Evolutionary conservation across 2,797 vertebrate genomes (phyloP).

Genomic region (Rhinella marina): DNA sequence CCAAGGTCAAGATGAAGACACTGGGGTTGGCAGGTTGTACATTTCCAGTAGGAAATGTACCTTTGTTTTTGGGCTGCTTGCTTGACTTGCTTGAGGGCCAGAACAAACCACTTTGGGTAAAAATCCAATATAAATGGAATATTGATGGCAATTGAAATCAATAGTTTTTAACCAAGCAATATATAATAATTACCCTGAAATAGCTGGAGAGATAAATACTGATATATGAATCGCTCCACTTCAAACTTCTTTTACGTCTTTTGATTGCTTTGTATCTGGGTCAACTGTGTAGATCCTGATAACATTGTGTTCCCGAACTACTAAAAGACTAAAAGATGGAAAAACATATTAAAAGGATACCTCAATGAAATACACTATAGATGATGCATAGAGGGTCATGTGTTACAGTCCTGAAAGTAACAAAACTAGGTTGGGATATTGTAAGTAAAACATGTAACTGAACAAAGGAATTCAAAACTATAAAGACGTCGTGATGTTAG

Average conservation of each 20-base stretch:
- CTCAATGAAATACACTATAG: not conserved
- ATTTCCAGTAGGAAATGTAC: no score
- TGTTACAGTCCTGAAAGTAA: not conserved
- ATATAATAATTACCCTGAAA: not conserved
- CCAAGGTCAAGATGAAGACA: no score
- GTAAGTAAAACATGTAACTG: not conserved
- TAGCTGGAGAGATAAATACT: not conserved
- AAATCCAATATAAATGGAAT: not conserved
- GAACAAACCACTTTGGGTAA: not conserved
- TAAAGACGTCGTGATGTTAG: not conserved
- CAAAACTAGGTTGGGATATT: not conserved
- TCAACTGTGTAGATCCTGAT: not conserved
- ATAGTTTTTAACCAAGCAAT: not conserved
- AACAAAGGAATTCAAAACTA: not conserved
- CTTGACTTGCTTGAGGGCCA: no score
- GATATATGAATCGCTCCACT: not conserved
- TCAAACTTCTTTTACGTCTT: not conserved
- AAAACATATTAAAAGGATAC: not conserved
- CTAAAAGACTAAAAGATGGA: conserved; percentile 18
- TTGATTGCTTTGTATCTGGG: not conserved
- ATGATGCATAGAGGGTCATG: not conserved
- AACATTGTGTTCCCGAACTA: not conserved
- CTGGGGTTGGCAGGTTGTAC: no score
- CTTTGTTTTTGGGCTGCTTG: no score
- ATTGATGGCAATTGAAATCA: no score